Evolutionary conservation across 2,888 invertebrate genomes (phyloP).

Genomic region (Phania funesta): DNA sequence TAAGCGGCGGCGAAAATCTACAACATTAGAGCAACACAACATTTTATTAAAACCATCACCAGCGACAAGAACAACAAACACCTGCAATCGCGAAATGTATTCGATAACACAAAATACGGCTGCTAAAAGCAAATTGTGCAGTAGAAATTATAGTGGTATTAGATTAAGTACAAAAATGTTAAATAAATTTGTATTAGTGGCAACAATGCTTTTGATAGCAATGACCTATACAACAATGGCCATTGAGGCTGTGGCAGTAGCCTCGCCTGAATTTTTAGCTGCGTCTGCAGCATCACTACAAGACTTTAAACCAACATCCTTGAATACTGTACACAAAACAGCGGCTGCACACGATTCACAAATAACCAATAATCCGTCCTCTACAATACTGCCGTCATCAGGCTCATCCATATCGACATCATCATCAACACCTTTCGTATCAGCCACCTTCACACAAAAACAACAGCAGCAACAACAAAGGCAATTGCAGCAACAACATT

Average conservation of each 20-base stretch:
- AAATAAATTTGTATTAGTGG: constrained; percentile 12
- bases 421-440: constrained; percentile 19
- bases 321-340: constrained; percentile 57
- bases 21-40: neutral
- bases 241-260: constrained; percentile 32
- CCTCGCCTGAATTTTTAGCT: constrained; percentile 17
- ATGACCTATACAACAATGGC: constrained; percentile 26
- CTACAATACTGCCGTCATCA: constrained; percentile 66
- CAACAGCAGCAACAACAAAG: constrained; percentile 69
- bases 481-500: constrained; percentile 74
- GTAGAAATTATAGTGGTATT: neutral
- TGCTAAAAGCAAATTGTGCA: constrained; percentile 29
- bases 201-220: constrained; percentile 25
- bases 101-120: neutral
- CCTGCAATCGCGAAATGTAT: constrained; percentile 28
- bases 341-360: constrained; percentile 62
- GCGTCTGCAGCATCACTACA: constrained; percentile 37
- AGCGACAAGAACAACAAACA: neutral
- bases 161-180: neutral
- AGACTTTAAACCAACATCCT: constrained; percentile 36
- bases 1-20: constrained; percentile 56
- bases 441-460: constrained; percentile 52
- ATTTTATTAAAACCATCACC: constrained; percentile 27
- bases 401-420: constrained; percentile 32
- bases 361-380: constrained; percentile 55